Evolutionary conservation across 2,888 invertebrate genomes (phyloP), one percentile per base, ranked within the genome.

Genomic region (Rhamnusium bicolor): DNA sequence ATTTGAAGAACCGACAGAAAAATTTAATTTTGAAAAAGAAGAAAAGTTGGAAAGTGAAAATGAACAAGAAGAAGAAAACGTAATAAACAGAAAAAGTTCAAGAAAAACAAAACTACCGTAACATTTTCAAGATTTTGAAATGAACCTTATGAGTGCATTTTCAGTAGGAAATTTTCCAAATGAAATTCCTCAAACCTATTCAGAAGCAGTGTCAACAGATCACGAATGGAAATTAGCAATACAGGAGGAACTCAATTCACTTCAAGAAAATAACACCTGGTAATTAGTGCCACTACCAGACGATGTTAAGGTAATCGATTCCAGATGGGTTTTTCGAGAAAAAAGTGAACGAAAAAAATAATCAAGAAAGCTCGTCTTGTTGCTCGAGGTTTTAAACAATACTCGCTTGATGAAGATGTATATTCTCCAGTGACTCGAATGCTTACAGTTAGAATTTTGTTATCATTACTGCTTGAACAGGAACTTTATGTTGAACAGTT

Each of bases 361-460:
- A 58, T 69, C 4, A 77, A 78, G 49, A 81, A 77, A 62, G 76
- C 75, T n/a, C 51, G 76, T 18, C 54, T 80, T 62, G 79, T 80
- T 24, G 79, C 78, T 61, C 68, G 79, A 19, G 79, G 80, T 66
- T 81, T 77, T 73, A 19, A 76, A 63, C 80, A 81, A 49, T 53
- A 32, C 62, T 18, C n/a, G 10, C 12, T 74, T 12, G 46, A 46
- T 68, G 67, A 76, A 49, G 75, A 79, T 53, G 72, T 74, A 10
- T 80, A 79, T 71, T 68, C 79, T 47, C 80, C 80, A 14, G 79
- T 80, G 27, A 76, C 77, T 12, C 49, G 77, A 75, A 80, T 80
- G 77, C 53, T 56, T 8, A 78, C 78, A 10, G 68, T 81, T 10
- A 67, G 79, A 67, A 16, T 77, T 14, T 40, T 80, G 40, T 65